Base-by-base conservation (phyloP, 2,113 vertebrate genomes). In the Myotis davidii region DNA sequence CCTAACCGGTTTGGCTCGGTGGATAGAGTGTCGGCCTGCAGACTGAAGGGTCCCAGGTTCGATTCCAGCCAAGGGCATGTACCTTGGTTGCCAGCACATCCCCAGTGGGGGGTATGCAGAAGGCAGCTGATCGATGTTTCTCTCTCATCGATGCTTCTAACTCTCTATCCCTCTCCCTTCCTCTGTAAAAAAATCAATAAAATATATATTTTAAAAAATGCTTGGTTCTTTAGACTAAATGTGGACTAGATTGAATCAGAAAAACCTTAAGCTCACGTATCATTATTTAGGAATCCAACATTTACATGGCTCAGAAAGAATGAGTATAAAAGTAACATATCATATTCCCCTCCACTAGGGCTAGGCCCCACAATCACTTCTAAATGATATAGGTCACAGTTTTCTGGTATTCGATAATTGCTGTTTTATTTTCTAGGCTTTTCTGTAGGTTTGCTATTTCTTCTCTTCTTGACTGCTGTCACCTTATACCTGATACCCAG, bases 361-460 rank as follows among this genome's bases (percentile, higher is more conserved):
- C 13, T 14, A 89, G 79, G 5, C 11, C 27, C 32, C 32, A 59
- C 12, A 9, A 42, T 95, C 64, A 52, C n/a, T 90, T 89, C 39
- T 61, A 50, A 88, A 34, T 9, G 50, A 4, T 9, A 20, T 11
- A 52, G 42, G 37, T 16, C n/a, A 34, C 3, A 18, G 39, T 96
- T 96, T 87, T 88, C 81, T 93, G 20, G 64, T 29, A 70, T 74
- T 76, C 95, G 73, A 94, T 32, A 10, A 9, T 85, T n/a, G 48
- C 64, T 91, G 27, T 69, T 94, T 91, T 91, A 39, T 59, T 67
- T 50, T 52, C 48, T 90, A 98, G 97, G 92, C 61, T 73, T 96
- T 79, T n/a, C 72, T 78, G 64, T 17, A 13, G 93, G 78, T 12
- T 16, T 29, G 3, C 1, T 45, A 50, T 0, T 93, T 42, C 70